Evolutionary conservation across 2,113 vertebrate genomes (phyloP).

Genomic region (Chelonoidis abingdonii): DNA sequence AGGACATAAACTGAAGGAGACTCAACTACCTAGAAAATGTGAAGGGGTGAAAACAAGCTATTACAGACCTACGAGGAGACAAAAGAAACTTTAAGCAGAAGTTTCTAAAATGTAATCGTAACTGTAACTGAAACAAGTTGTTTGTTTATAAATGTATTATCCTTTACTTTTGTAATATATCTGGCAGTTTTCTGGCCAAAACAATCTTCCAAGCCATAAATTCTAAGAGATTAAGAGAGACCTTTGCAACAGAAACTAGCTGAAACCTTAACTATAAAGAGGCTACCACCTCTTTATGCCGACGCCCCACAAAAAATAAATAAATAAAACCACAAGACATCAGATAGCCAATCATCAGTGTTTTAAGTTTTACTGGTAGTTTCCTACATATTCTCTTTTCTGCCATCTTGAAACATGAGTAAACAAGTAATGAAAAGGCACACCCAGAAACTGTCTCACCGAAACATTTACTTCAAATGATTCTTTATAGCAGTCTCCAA

Average conservation of each 20-base stretch:
- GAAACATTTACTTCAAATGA: slow-evolving; percentile 55
- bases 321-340: not conserved
- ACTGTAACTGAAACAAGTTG: too few species aligned
- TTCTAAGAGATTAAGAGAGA: not conserved
- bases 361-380: not conserved
- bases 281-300: not conserved
- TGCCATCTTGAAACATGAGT: not conserved
- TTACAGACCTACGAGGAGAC: not conserved
- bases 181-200: not conserved
- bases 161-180: not conserved
- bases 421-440: slow-evolving; percentile 57
- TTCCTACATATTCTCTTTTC: not conserved
- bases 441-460: slow-evolving; percentile 74
- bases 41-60: not conserved
- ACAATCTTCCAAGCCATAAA: not conserved
- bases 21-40: not conserved
- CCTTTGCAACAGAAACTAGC: not conserved
- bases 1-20: not conserved
- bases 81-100: not conserved
- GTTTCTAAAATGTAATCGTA: too few species aligned
- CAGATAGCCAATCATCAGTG: not conserved
- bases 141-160: not conserved
- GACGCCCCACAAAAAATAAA: not conserved
- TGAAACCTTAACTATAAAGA: not conserved
- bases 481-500: not conserved